Evolutionary conservation across 1,140 invertebrate species (phyloP).

Genomic region (Nasonia vitripennis): DNA sequence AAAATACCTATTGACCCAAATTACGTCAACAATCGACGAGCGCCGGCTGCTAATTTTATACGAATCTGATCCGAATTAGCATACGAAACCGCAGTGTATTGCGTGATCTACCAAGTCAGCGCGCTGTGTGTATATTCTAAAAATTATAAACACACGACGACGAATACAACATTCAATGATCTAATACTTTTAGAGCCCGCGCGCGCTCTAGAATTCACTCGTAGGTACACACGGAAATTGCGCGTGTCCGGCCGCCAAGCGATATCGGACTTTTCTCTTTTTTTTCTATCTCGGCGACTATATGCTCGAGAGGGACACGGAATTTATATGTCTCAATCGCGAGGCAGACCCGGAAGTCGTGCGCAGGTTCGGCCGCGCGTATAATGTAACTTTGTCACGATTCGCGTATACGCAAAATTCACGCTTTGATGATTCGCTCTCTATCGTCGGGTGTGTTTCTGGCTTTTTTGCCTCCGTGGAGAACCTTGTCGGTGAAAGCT

Average conservation of each 20-base stretch:
- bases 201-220: neutral
- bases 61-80: neutral
- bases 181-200: neutral
- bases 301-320: neutral
- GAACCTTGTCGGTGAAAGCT: neutral
- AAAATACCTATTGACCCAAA: slow-evolving; percentile 32
- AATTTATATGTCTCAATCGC: slow-evolving; percentile 34
- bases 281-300: neutral
- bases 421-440: slow-evolving; percentile 15
- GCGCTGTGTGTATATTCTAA: no score
- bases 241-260: slow-evolving; percentile 7
- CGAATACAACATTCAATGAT: neutral
- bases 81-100: neutral
- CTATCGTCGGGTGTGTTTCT: slow-evolving; percentile 17
- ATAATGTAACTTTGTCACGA: slow-evolving; percentile 25
- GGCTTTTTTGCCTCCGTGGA: neutral
- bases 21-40: slow-evolving; percentile 10
- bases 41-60: neutral
- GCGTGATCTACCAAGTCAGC: neutral
- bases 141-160: neutral
- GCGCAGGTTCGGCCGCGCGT: neutral
- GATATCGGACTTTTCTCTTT: neutral
- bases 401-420: slow-evolving; percentile 15
- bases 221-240: slow-evolving; percentile 7
- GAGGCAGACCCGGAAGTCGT: neutral